These are phyloP conservation scores for Empis livida DNA, from an alignment of 2,888 invertebrate species.

Conservation along the genomic window DNA sequence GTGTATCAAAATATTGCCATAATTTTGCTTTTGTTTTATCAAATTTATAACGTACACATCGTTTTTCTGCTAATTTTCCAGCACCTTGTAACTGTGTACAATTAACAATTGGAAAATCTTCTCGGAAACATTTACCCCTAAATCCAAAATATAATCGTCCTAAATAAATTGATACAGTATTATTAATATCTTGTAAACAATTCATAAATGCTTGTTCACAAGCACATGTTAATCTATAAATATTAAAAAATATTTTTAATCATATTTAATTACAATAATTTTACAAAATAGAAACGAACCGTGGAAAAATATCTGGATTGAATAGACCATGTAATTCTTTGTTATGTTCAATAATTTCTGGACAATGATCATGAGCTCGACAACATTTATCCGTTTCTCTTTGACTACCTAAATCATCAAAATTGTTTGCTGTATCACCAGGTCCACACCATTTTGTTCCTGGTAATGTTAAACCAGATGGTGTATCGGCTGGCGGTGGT, in stretches of 20 bases:
- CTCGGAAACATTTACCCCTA: constrained; percentile 24
- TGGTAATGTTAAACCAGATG: constrained; percentile 33
- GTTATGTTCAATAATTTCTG: constrained; percentile 26
- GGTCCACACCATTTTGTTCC: constrained; percentile 92
- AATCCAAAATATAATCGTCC: constrained; percentile 29
- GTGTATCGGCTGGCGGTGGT: constrained; percentile 20
- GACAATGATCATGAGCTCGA: constrained; percentile 59
- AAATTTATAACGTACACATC: constrained; percentile 29
- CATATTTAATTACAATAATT: neutral
- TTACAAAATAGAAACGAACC: constrained; percentile 16
- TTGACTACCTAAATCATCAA: constrained; percentile 69
- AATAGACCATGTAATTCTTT: constrained; percentile 21
- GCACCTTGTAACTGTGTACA: constrained; percentile 24
- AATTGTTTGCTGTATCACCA: constrained; percentile 64
- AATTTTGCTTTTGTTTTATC: constrained; percentile 19
- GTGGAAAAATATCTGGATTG: constrained; percentile 31
- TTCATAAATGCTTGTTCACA: constrained; percentile 33
- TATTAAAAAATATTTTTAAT: neutral
- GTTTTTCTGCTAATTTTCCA: constrained; percentile 21
- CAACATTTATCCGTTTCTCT: constrained; percentile 76
- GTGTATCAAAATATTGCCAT: constrained; percentile 35
- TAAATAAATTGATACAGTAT: constrained; percentile 22
- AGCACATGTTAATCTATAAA: constrained; percentile 25
- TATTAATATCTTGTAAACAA: constrained; percentile 27
- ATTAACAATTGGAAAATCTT: constrained; percentile 22